Base-by-base conservation (phyloP, 1,140 invertebrate genomes). In the Drosophila biarmipes region DNA sequence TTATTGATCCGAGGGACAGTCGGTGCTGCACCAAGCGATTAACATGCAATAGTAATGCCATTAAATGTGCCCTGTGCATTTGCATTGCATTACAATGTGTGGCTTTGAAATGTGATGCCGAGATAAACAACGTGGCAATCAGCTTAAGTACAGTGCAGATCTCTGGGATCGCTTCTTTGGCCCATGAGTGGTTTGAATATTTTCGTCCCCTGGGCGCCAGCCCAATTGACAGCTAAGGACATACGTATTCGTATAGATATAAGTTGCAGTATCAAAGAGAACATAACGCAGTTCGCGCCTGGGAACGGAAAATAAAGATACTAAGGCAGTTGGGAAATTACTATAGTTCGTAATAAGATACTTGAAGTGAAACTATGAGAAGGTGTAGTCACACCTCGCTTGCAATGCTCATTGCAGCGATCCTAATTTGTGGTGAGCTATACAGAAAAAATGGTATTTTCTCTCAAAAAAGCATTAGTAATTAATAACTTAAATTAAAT, bases 241-340 rank as follows among this genome's bases (percentile, higher is more conserved):
- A 55, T 42, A 51, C 54, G 40, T 51, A 75, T 19, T 57, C 66
- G n/a, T 21, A 27, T 12, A 34, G 27, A 37, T 84, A 84, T 84
- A 84, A 84, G 80, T 84, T 53, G 59, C 54, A 37, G 46, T 48
- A 57, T 34, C 54, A n/a, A 21, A n/a, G 45, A 43, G 46, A 46
- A 48, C 64, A 51, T 54, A 59, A 76, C 80, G 66, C 80, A 84
- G 80, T 84, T 85, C 76, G 72, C 80, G 80, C 72, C 72, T 46
- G 57, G 80, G 66, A 66, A 80, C 40, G 71, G 43, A 52, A 52
- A 57, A 51, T 37, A 71, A 71, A 38, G 61, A 53, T 62, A 55
- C 27, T 38, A 15, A 42, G 29, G 55, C 19, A 40, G 52, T 66
- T 35, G 24, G 34, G 31, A 68, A 69, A 43, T 68, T 68, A n/a